Percentiles rank a stretch among this genome's conserved stretches.
phyloP scores from a whole-genome alignment of 1,140 invertebrate genomes.

The Eumeta japonica region DNA sequence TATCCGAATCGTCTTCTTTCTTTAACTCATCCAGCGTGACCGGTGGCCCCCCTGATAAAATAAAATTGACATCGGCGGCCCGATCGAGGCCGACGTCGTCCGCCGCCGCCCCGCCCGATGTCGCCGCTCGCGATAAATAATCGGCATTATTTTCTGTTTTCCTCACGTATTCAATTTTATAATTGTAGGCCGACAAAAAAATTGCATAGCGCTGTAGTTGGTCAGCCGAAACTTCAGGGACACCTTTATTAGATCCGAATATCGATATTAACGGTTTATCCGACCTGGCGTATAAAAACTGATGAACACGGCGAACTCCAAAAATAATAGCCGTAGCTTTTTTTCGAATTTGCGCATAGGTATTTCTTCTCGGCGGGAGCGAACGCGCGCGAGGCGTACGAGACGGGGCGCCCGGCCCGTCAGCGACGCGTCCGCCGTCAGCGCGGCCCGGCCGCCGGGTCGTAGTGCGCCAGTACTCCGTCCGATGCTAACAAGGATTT shows the following conservation, averaged over 20 bases:
- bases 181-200: constrained; percentile 30
- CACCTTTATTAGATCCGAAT: constrained; percentile 28
- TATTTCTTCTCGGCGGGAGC: constrained; percentile 36
- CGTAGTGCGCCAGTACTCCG: too few relatives aligned
- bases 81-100: too few relatives aligned
- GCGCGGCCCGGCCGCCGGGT: too few relatives aligned
- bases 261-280: constrained; percentile 47
- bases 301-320: constrained; percentile 14
- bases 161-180: constrained; percentile 25
- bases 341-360: constrained; percentile 47
- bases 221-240: constrained; percentile 25
- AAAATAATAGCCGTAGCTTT: constrained; percentile 42
- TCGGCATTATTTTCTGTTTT: constrained; percentile 3
- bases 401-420: constrained; percentile 34
- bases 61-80: constrained; percentile 2
- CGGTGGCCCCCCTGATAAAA: not conserved
- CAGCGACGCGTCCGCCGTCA: too few relatives aligned
- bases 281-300: constrained; percentile 5
- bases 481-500: too few relatives aligned
- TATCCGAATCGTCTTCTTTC: not conserved
- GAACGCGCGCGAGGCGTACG: constrained; percentile 44
- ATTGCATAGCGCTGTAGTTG: constrained; percentile 32
- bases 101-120: not conserved
- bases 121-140: constrained; percentile 2
- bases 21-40: not conserved